Conservation (phyloP, 1,140 invertebrate species). For the Lethocerus indicus region DNA sequence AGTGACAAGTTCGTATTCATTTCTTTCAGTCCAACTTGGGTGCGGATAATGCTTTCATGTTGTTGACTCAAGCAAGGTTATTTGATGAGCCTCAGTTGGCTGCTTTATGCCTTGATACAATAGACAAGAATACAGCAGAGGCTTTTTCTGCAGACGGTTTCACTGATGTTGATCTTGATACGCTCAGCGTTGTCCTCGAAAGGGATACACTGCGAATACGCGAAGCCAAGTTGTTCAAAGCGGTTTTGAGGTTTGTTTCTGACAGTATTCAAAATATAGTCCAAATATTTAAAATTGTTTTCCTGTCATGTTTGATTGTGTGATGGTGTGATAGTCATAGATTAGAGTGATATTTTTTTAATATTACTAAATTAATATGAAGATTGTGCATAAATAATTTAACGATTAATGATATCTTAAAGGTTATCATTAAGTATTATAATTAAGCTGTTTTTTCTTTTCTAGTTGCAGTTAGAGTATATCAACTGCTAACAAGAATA, state of each 20-base stretch:
- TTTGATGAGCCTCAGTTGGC: slow-evolving; percentile 70
- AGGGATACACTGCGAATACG: slow-evolving; percentile 66
- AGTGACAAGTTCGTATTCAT: neutral
- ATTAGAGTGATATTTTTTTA: no score
- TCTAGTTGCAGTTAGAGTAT: no score
- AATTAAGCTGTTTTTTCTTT: no score
- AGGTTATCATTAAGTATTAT: no score
- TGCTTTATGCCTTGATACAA: slow-evolving; percentile 63
- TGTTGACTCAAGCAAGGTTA: slow-evolving; percentile 58
- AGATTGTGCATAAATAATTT: no score
- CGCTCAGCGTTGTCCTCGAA: slow-evolving; percentile 60
- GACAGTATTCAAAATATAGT: no score
- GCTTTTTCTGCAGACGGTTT: slow-evolving; percentile 72
- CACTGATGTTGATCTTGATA: slow-evolving; percentile 71
- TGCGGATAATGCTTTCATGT: slow-evolving; percentile 71
- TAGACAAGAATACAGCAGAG: slow-evolving; percentile 71
- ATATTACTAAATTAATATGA: no score
- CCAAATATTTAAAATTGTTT: no score
- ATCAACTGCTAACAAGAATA: no score
- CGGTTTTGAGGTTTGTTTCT: slow-evolving; percentile 37
- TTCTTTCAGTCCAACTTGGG: slow-evolving; percentile 38
- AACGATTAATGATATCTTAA: no score
- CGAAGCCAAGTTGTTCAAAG: slow-evolving; percentile 67
- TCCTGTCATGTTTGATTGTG: no score
- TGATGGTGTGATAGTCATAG: no score